A percentile compares a stretch with the other conserved stretches of the same genome.
Evolutionary conservation across 2,113 vertebrate genomes (phyloP).

Genomic region (Galbula dea): DNA sequence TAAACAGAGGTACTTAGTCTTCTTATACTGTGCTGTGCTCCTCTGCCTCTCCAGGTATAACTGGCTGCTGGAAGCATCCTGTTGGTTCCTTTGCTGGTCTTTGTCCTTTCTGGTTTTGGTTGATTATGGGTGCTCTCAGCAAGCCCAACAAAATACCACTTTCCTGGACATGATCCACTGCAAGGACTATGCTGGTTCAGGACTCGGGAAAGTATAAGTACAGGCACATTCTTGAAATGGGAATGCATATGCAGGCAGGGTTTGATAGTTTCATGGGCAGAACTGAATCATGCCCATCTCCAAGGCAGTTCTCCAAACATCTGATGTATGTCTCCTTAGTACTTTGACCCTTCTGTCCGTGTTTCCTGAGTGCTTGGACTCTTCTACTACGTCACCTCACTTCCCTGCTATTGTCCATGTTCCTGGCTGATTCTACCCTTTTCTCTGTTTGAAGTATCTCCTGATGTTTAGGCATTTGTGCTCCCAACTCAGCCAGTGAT

Average conservation of each 20-base stretch:
- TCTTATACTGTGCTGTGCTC: background rate
- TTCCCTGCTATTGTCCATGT: fast-evolving
- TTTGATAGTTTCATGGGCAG: background rate
- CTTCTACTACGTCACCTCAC: fast-evolving
- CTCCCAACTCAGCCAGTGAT: background rate
- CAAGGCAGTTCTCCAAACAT: background rate
- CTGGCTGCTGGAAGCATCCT: background rate
- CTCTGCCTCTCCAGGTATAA: background rate
- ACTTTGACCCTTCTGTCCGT: background rate
- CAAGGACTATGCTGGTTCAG: background rate
- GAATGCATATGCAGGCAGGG: background rate
- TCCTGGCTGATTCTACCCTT: background rate
- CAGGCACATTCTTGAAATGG: background rate
- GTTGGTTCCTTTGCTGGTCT: background rate
- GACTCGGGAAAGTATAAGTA: background rate
- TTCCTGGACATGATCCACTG: background rate
- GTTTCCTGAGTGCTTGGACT: background rate
- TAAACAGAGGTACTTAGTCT: background rate
- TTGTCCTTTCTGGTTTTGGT: background rate
- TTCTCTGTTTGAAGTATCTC: background rate
- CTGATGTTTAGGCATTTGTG: background rate
- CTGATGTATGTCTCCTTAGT: background rate
- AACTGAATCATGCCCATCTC: background rate
- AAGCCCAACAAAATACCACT: background rate
- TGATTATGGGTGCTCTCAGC: background rate